phyloP scores from a whole-genome alignment of 2,888 invertebrate species.

The Ophioninae sp. region DNA sequence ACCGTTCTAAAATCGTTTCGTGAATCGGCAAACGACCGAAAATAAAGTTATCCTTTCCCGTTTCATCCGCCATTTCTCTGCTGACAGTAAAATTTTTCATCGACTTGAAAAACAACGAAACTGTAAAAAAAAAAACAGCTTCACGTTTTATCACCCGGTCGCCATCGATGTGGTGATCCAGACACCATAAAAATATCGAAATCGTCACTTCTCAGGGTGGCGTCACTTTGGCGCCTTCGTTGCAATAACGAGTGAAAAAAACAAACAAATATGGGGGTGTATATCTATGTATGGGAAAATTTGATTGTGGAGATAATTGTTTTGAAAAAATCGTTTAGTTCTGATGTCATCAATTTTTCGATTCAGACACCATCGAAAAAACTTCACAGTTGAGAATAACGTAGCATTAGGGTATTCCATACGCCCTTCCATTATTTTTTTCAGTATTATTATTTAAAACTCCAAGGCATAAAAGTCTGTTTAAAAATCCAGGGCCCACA shows the following conservation, averaged over 20 bases:
- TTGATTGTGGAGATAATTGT: neutral
- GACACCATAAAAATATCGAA: neutral
- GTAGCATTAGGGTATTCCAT: no score
- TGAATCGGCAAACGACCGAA: constrained; percentile 42
- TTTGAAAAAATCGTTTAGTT: neutral
- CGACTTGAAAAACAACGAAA: neutral
- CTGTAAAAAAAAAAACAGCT: neutral
- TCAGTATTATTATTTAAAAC: no score
- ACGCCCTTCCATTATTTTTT: no score
- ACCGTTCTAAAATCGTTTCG: constrained; percentile 40
- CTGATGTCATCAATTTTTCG: no score
- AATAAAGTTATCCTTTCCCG: constrained; percentile 33
- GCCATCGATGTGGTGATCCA: neutral
- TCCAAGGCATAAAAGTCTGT: no score
- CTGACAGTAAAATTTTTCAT: constrained; percentile 27
- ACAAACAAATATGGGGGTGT: neutral
- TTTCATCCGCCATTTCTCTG: constrained; percentile 9
- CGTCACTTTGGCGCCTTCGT: neutral
- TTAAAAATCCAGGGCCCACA: no score
- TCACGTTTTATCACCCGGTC: neutral
- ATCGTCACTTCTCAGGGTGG: neutral
- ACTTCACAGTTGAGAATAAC: no score
- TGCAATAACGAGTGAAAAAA: neutral
- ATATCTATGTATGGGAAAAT: neutral
- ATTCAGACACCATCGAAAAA: no score